Base-by-base conservation (phyloP, 2,797 vertebrate species). In the Nannoperca obscura region DNA sequence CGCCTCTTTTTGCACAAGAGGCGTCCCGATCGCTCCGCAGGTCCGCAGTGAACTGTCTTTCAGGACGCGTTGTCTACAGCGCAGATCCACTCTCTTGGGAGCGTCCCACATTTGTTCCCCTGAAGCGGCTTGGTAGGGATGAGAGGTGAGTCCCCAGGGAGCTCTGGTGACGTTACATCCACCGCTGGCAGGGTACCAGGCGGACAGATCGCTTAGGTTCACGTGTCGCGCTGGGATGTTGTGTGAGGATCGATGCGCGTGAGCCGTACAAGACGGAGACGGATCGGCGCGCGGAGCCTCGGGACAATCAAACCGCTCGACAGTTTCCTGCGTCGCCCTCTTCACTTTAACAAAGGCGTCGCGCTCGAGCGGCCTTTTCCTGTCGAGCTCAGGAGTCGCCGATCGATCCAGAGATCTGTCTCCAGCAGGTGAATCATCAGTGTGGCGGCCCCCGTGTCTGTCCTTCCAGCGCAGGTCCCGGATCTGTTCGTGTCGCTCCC, bases 321-420 rank as follows among this genome's bases (percentile, higher is more conserved):
- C 84, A 30, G 19, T 59, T 52, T 88, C 87, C 64, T 74, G 80
- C 85, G 87, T 93, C 30, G 66, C 13, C 65, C 80, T 92, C 82
- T 92, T 94, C 8, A 75, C 70, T 50, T 78, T 64, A 7, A 71
- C 6, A 22, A 81, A 63, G 34, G 69, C 32, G 50, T 89, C 73
- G 3, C 61, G 24, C 50, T 90, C 82, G 0, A 60, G 71, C 61
- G 42, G 67, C 61, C 85, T 81, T 59, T 92, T 94, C 68, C 89
- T 87, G 76, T 55, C 67, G 2, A 62, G 68, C 20, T 86, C 81
- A 12, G 74, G 55, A 42, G 62, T 74, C 32, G 5, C 53, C 2
- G 59, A 64, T 66, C 0, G 71, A 74, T 69, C 74, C 78, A 38
- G 0, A 0, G 73, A 73, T 52, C 68, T 80, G 14, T 89, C 84